Evolutionary conservation across 2,113 vertebrate genomes (phyloP).

Genomic region (Engraulis encrasicolus): DNA sequence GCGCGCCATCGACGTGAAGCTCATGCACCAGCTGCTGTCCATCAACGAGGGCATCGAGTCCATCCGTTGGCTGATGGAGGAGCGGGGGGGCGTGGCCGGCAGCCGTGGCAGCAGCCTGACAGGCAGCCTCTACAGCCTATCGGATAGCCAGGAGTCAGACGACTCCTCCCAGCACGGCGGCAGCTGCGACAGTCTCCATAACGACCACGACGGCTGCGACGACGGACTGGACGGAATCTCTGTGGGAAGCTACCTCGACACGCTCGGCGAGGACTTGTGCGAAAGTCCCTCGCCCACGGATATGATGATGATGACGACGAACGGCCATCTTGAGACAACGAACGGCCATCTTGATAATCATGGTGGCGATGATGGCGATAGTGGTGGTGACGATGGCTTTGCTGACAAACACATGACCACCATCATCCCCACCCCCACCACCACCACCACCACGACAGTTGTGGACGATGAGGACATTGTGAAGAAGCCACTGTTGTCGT

Average conservation of each 20-base stretch:
- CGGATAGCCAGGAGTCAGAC: conserved; percentile 91
- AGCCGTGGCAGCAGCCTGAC: conserved; percentile 91
- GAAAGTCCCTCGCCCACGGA: conserved; percentile 84
- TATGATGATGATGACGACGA: no score
- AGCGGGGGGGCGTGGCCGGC: conserved; percentile 82
- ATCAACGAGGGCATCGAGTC: conserved; percentile 98
- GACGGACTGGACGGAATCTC: conserved; percentile 91
- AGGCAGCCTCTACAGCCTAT: conserved; percentile 89
- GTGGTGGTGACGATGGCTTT: conserved; percentile 69
- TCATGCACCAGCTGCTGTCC: conserved; percentile 93
- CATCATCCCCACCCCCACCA: no score
- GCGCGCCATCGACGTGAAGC: conserved; percentile 88
- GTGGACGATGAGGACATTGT: conserved; percentile 71
- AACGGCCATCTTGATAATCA: no score
- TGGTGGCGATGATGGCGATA: no score
- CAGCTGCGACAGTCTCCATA: conserved; percentile 87
- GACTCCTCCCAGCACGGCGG: conserved; percentile 82
- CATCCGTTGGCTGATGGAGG: conserved; percentile 94
- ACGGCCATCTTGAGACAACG: no score
- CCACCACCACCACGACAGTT: conserved; percentile 60
- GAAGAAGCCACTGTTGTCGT: conserved; percentile 69
- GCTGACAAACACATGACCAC: conserved; percentile 82
- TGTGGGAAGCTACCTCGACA: conserved; percentile 95
- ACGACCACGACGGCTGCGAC: conserved; percentile 81
- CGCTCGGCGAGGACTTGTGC: conserved; percentile 86